phyloP scores from a whole-genome alignment of 2,888 invertebrate genomes.

The Chrysolina oricalcia region DNA sequence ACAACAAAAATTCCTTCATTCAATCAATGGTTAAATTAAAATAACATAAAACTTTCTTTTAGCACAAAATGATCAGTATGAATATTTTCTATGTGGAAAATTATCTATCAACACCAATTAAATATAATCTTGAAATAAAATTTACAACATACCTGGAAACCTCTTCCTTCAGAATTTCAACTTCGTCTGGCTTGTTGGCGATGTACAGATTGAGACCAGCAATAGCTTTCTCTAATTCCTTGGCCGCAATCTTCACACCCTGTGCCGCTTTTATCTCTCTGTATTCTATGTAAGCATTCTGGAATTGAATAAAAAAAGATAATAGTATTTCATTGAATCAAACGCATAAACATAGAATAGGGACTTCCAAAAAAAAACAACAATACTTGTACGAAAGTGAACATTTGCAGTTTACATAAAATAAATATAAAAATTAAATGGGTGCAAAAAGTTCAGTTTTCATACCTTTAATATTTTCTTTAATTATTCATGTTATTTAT shows the following conservation, averaged over 20 bases:
- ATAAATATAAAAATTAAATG: too few species aligned
- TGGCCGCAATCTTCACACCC: slow-evolving; percentile 98
- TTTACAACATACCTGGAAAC: slow-evolving; percentile 77
- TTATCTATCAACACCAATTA: neutral
- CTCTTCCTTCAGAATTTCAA: slow-evolving; percentile 89
- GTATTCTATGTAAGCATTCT: slow-evolving; percentile 94
- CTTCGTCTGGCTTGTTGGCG: slow-evolving; percentile 94
- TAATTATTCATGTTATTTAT: too few species aligned
- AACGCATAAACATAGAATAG: too few species aligned
- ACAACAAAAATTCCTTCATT: too few species aligned
- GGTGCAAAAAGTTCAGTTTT: too few species aligned
- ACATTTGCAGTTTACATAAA: too few species aligned
- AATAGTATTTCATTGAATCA: too few species aligned
- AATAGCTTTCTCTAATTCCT: slow-evolving; percentile 97
- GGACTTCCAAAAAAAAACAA: slow-evolving; percentile 25
- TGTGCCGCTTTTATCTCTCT: slow-evolving; percentile 97
- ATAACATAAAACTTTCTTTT: too few species aligned
- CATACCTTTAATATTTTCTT: too few species aligned
- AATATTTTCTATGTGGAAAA: too few species aligned
- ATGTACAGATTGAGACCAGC: slow-evolving; percentile 95
- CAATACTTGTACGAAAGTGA: neutral
- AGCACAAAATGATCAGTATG: too few species aligned
- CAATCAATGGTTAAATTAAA: too few species aligned
- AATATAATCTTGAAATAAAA: neutral
- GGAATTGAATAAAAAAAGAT: slow-evolving; percentile 51